A percentile compares a stretch with the other conserved stretches of the same genome.
phyloP scores from a whole-genome alignment of 2,113 vertebrate species.

The Chaenogobius annularis region DNA sequence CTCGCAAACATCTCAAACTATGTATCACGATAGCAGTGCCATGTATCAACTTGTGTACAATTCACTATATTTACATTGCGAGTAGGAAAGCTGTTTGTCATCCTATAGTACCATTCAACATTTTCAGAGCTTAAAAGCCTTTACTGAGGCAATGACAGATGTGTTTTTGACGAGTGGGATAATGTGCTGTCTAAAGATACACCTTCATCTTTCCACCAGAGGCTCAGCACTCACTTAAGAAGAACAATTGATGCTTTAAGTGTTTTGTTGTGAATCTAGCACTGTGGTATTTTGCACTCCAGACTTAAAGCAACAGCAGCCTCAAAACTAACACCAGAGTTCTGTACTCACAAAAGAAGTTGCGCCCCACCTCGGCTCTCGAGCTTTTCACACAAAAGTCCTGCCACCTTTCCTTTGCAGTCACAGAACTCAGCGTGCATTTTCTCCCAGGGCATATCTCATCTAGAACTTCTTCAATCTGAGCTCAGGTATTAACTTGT shows the following conservation, averaged over 20 bases:
- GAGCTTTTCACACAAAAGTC: constrained; percentile 73
- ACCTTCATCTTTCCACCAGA: constrained; percentile 64
- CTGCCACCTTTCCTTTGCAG: constrained; percentile 30
- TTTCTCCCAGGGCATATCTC: constrained; percentile 65
- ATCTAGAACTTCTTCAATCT: constrained; percentile 71
- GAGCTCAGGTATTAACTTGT: constrained; percentile 74
- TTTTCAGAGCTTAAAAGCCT: constrained; percentile 52
- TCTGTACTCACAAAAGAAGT: constrained; percentile 72
- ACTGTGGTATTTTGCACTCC: constrained; percentile 60
- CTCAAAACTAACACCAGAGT: constrained; percentile 75
- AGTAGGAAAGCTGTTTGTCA: constrained; percentile 57
- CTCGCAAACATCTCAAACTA: background rate
- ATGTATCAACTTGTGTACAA: constrained; percentile 45
- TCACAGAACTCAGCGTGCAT: constrained; percentile 24
- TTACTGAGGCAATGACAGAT: constrained; percentile 62
- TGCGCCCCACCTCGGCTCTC: constrained; percentile 72
- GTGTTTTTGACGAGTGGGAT: constrained; percentile 55
- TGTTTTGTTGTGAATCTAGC: constrained; percentile 68
- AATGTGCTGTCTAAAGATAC: constrained; percentile 36
- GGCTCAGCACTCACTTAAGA: constrained; percentile 59
- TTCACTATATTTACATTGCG: constrained; percentile 37
- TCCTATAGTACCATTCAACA: constrained; percentile 42
- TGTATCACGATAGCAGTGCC: background rate
- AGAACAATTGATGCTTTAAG: constrained; percentile 60
- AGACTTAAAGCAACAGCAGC: constrained; percentile 63